phyloP scores from a whole-genome alignment of 2,888 invertebrate species.

The Drosophila gaucha region DNA sequence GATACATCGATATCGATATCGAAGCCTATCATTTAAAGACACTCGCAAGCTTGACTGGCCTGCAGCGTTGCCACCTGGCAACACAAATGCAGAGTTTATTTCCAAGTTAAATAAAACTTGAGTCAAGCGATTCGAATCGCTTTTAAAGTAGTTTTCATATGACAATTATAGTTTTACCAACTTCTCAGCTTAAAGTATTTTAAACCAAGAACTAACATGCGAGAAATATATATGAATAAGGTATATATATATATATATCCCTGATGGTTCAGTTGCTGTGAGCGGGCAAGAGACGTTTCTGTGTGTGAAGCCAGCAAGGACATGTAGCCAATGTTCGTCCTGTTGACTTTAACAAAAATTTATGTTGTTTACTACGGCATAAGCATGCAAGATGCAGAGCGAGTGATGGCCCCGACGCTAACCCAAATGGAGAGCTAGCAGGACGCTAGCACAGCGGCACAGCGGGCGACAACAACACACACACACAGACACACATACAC shows the following conservation, averaged over 20 bases:
- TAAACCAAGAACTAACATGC: not conserved
- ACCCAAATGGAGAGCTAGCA: conserved; percentile 5
- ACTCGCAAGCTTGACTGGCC: too few relatives aligned
- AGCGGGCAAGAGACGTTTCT: not conserved
- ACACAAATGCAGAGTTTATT: not conserved
- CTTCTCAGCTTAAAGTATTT: not conserved
- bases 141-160: not conserved
- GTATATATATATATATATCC: not conserved
- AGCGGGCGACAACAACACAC: conserved; percentile 18
- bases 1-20: not conserved
- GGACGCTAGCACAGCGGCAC: conserved; percentile 41
- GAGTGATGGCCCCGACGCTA: conserved; percentile 11
- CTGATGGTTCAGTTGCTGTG: conserved; percentile 5
- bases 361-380: conserved; percentile 72
- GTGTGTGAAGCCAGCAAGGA: conserved; percentile 23
- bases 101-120: not conserved
- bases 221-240: not conserved
- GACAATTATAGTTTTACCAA: not conserved
- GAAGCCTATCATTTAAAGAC: not conserved
- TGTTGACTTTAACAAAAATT: conserved; percentile 76
- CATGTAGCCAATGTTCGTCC: conserved; percentile 37
- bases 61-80: not conserved
- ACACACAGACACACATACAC: conserved; percentile 5
- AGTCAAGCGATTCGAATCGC: not conserved
- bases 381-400: conserved; percentile 43